phyloP scores from a whole-genome alignment of 2,888 invertebrate genomes.

The Hirtodrosophila trivittata region DNA sequence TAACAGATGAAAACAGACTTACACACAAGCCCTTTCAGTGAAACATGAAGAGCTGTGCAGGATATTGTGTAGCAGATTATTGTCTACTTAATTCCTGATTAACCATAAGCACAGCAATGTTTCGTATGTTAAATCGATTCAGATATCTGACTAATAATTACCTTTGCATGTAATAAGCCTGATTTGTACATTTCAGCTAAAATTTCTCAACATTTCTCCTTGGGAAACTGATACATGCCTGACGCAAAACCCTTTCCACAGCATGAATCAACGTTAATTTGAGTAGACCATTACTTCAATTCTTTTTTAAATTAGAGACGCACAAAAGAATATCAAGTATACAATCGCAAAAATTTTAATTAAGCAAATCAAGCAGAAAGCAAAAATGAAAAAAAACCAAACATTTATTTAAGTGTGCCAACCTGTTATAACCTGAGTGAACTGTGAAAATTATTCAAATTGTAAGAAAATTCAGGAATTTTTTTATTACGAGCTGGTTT shows the following conservation, averaged over 20 bases:
- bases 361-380: constrained; percentile 58
- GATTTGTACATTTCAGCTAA: too few relatives aligned
- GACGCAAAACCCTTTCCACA: too few relatives aligned
- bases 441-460: constrained; percentile 17
- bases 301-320: too few relatives aligned
- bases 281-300: too few relatives aligned
- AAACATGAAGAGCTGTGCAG: constrained; percentile 36
- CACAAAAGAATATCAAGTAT: too few relatives aligned
- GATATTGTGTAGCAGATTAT: constrained; percentile 44
- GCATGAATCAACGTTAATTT: too few relatives aligned
- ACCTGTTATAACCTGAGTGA: neutral
- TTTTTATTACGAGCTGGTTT: constrained; percentile 3
- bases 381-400: constrained; percentile 17
- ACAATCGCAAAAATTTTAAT: constrained; percentile 58
- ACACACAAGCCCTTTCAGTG: constrained; percentile 22
- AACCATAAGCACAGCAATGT: too few relatives aligned
- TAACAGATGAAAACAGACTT: constrained; percentile 4
- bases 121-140: too few relatives aligned
- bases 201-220: too few relatives aligned
- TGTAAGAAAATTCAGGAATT: constrained; percentile 9
- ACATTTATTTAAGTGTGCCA: constrained; percentile 18
- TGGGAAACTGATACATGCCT: too few relatives aligned
- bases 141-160: too few relatives aligned
- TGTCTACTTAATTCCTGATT: neutral
- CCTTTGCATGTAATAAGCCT: too few relatives aligned